phyloP scores from a whole-genome alignment of 1,140 invertebrate genomes.

The Bilobella aurantiaca region DNA sequence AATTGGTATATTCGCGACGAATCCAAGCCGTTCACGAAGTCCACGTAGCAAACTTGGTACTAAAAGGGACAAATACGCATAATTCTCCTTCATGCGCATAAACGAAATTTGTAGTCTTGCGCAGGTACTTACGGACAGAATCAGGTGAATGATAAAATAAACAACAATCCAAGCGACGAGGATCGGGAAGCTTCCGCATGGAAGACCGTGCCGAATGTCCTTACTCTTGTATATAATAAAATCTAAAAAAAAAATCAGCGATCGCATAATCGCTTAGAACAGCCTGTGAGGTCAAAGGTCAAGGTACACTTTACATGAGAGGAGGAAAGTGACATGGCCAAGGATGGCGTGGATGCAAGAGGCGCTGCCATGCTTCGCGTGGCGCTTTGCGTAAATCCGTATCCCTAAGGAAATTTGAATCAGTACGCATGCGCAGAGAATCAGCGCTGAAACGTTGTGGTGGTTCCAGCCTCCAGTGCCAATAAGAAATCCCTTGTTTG shows the following conservation, averaged over 20 bases:
- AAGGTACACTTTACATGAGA: not conserved
- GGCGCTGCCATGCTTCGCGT: not conserved
- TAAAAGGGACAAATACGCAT: not conserved
- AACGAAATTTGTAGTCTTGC: not conserved
- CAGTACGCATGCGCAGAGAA: not conserved
- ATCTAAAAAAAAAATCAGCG: not conserved
- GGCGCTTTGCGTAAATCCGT: not conserved
- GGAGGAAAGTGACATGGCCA: not conserved
- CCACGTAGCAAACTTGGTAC: slow-evolving; percentile 1
- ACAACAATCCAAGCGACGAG: not conserved
- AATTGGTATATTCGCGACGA: not conserved
- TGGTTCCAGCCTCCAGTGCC: not conserved
- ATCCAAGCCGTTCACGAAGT: not conserved
- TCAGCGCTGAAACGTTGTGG: not conserved
- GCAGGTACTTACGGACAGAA: not conserved
- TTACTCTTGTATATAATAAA: not conserved
- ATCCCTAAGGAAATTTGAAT: not conserved
- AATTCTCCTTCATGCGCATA: not conserved
- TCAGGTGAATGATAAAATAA: not conserved
- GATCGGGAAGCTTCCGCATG: not conserved
- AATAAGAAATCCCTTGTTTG: not conserved
- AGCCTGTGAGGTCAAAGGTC: too few relatives aligned
- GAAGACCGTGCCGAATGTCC: not conserved
- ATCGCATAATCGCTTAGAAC: not conserved
- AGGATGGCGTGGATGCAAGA: not conserved